Evolutionary conservation across 2,888 invertebrate genomes (phyloP), one percentile per base, ranked within the genome.

Genomic region (Melanostoma mellinum): DNA sequence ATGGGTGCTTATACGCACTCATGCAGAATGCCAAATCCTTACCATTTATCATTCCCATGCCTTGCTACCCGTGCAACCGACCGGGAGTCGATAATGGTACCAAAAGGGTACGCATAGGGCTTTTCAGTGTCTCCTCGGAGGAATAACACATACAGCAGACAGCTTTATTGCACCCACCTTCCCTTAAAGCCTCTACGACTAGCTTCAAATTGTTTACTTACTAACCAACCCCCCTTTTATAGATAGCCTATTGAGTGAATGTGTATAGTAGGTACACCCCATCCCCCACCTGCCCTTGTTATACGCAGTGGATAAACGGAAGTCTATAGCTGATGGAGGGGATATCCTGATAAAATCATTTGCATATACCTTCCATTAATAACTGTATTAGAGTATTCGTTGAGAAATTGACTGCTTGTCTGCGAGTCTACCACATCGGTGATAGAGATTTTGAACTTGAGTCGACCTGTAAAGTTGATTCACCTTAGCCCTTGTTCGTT

Each of bases 361-460:
- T 82, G 82, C 82, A 82, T 82, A 78, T 74, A 82, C 82, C 82
- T 82, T 82, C 77, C 73, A 82, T 82, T 82, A 82, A 82, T 82
- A 82, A 82, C 82, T 82, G 78, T 82, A 82, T 82, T 78, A 78
- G 60, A 69, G 78, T 20, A 38, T 76, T 61, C 61, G 44, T 46
- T 77, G 46, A 20, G 46, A 71, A 73, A 82, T 82, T 82, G 82
- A 69, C 73, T 82, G 46, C 58, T 44, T 67, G 60, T 53, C 76
- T 82, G 81, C 69, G 65, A 60, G 80, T 68, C 82, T 82, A 73
- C 68, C 69, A 63, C 32, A 35, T 56, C 46, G 73, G 73, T 78
- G 77, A 78, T 82, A 74, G 63, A 78, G 78, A 82, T 73, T 74
- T 72, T 58, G 68, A 82, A 63, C 73, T 73, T 73, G 56, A 52